Conservation (phyloP, 2,888 invertebrate species). For the Notodromas monacha region DNA sequence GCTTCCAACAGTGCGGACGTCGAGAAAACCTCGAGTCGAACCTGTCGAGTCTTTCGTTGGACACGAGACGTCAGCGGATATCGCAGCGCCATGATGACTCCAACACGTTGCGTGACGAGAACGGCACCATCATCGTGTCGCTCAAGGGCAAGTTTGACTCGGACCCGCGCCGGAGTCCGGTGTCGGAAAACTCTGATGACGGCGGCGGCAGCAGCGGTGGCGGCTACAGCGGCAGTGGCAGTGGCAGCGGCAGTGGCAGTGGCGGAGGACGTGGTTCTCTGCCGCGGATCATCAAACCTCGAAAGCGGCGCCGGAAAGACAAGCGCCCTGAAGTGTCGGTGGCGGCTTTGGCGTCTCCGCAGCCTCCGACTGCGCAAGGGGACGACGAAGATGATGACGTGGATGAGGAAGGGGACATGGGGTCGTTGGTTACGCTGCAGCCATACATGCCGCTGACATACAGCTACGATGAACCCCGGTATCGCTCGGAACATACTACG, state of each 20-base stretch:
- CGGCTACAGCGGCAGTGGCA: slow-evolving; percentile 5
- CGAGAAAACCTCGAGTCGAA: too few relatives aligned
- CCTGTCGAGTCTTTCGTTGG: too few relatives aligned
- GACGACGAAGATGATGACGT: slow-evolving; percentile 21
- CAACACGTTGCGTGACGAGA: too few relatives aligned
- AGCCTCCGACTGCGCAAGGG: slow-evolving; percentile 1
- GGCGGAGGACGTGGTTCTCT: slow-evolving; percentile 20
- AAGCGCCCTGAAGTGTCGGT: slow-evolving; percentile 7
- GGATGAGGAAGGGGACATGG: slow-evolving; percentile 7
- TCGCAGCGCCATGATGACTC: too few relatives aligned
- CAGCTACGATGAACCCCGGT: slow-evolving; percentile 12
- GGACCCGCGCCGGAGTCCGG: too few relatives aligned
- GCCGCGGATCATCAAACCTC: slow-evolving; percentile 56
- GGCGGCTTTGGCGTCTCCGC: slow-evolving; percentile 8
- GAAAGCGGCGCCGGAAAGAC: slow-evolving; percentile 63
- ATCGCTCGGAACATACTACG: too few relatives aligned
- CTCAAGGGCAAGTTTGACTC: too few relatives aligned
- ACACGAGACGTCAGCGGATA: too few relatives aligned
- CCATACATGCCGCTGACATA: slow-evolving; percentile 19
- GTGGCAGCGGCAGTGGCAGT: slow-evolving; percentile 8
- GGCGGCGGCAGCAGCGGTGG: background rate
- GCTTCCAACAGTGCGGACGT: too few relatives aligned
- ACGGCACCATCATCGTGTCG: too few relatives aligned
- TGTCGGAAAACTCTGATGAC: too few relatives aligned
- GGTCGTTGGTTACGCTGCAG: slow-evolving; percentile 16